These are phyloP conservation scores for Myotis planiceps DNA, from an alignment of 2,797 vertebrate species.

Conservation along the genomic window DNA sequence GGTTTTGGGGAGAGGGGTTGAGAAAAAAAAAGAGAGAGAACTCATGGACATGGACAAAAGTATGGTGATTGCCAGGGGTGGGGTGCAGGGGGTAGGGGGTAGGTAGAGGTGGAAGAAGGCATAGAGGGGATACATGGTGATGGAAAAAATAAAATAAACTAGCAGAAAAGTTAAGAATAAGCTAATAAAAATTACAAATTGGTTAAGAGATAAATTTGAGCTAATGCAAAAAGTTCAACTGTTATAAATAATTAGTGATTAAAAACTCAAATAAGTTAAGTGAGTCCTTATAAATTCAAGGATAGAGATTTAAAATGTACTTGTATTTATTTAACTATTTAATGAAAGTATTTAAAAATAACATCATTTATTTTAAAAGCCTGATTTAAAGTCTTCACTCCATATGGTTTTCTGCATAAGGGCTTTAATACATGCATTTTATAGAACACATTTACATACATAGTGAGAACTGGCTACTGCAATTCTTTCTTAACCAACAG, in stretches of 20 bases:
- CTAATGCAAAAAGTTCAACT: not conserved
- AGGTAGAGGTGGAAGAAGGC: not conserved
- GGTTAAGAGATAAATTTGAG: not conserved
- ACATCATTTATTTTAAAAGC: not conserved
- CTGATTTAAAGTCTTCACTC: not conserved
- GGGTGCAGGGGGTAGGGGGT: no score
- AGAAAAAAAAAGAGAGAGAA: not conserved
- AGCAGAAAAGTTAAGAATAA: not conserved
- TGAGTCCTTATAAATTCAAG: not conserved
- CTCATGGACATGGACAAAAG: not conserved
- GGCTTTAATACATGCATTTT: not conserved
- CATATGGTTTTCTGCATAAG: not conserved
- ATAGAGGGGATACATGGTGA: not conserved
- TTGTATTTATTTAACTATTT: not conserved
- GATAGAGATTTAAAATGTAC: not conserved
- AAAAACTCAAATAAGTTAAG: not conserved
- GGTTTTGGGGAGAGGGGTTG: not conserved
- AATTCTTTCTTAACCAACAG: not conserved
- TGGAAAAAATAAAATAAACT: not conserved
- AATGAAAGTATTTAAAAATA: not conserved
- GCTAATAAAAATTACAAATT: not conserved
- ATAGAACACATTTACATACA: not conserved
- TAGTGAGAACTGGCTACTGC: not conserved
- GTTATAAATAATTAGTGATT: not conserved
- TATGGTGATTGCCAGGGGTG: not conserved